Evolutionary conservation across 2,888 invertebrate genomes (phyloP).

Genomic region (Ypsolopha scabrella): DNA sequence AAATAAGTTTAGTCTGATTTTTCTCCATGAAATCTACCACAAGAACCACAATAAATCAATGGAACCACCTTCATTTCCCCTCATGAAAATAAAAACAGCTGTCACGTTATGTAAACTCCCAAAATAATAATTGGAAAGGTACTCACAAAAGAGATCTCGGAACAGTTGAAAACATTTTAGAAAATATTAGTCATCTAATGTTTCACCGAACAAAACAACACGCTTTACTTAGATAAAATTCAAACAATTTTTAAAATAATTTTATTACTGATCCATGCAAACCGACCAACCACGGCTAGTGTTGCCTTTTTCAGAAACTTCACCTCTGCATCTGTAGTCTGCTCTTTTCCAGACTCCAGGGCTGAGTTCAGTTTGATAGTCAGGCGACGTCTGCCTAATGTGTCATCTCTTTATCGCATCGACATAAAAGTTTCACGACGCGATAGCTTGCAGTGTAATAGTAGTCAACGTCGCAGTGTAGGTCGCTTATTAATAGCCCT

Average conservation of each 20-base stretch:
- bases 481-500: no score
- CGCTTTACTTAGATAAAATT: neutral
- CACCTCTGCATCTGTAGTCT: no score
- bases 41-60: no score
- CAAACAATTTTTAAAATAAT: neutral
- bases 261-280: neutral
- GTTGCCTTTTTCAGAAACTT: neutral
- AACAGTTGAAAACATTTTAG: conserved; percentile 61
- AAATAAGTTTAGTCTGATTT: no score
- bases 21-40: no score
- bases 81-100: conserved; percentile 42
- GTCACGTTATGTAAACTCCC: conserved; percentile 65
- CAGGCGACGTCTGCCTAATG: no score
- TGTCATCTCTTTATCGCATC: no score
- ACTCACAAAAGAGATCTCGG: conserved; percentile 62
- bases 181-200: conserved; percentile 42
- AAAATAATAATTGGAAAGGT: conserved; percentile 46
- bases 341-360: no score
- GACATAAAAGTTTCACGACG: no score
- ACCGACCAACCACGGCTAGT: neutral
- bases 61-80: neutral
- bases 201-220: conserved; percentile 15
- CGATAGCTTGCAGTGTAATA: no score
- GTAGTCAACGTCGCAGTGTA: no score
- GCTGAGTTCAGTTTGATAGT: no score